Base-by-base conservation (phyloP, 1,140 invertebrate genomes). In the Calosoma granatense region DNA sequence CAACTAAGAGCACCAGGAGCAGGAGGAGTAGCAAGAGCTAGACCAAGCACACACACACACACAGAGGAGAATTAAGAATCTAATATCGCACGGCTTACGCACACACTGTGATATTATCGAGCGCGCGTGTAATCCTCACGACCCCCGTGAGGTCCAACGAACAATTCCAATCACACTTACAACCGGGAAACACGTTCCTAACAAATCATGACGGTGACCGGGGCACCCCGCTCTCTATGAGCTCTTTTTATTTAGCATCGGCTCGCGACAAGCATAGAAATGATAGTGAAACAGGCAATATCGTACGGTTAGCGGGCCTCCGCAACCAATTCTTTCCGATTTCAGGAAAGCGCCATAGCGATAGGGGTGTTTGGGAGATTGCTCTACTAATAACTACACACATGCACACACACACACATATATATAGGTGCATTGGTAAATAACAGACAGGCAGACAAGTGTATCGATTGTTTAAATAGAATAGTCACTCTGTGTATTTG, bases 221-320 rank as follows among this genome's bases (percentile, higher is more conserved):
- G 26, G 4, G 26, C 19, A 51, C 43, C 12, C 9, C 19, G 19
- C 19, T 51, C 43, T 51, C 19, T 51, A 51, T 51, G 43, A 51
- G 20, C 59, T 55, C 57, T 60, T 64, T n/a, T 65, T 67, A 66
- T 66, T 67, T 65, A 63, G 59, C 56, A 56, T 51, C 39, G 56
- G 59, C n/a, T 56, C 60, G 64, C 61, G 65, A 60, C 63, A 57
- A 58, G 67, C 67, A 69, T 69, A 69, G 65, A 66, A 69, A 69
- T 69, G 53, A 66, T 57, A 55, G 57, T 67, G 61, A 67, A 69
- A 57, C 58, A 69, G 67, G 64, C 63, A 67, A 65, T 67, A 69
- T 63, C 60, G 60, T 60, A 57, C 60, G 59, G 62, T 66, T 59
- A 61, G 60, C 60, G 57, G 51, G 59, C 54, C 59, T n/a, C 59